These are phyloP conservation scores for Rostratula benghalensis DNA, from an alignment of 2,113 vertebrate species.

Conservation along the genomic window DNA sequence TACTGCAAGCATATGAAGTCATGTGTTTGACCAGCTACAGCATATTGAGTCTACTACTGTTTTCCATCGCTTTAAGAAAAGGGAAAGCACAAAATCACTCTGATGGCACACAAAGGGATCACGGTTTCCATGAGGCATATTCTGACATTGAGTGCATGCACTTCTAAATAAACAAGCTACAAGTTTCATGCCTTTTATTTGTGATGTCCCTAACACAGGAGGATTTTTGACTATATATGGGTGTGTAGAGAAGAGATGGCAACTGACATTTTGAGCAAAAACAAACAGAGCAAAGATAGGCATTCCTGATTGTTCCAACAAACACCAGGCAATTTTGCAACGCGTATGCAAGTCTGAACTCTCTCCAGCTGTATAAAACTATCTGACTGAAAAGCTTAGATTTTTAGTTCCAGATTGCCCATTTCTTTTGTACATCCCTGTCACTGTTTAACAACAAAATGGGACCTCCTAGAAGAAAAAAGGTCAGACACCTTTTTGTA, in stretches of 20 bases:
- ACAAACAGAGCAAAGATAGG: conserved; percentile 45
- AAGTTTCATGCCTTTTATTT: conserved; percentile 12
- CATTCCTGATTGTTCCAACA: conserved; percentile 12
- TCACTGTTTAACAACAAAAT: background rate
- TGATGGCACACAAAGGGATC: background rate
- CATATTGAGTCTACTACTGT: background rate
- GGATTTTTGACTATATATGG: conserved; percentile 60
- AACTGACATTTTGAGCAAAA: conserved; percentile 13
- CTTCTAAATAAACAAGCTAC: background rate
- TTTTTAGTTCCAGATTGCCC: background rate
- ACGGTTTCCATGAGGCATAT: background rate
- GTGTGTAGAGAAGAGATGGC: background rate
- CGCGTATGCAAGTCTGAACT: background rate
- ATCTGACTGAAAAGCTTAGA: background rate
- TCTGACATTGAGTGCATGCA: background rate
- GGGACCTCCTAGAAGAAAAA: background rate
- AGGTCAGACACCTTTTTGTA: background rate
- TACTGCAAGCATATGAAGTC: background rate
- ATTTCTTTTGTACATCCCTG: background rate
- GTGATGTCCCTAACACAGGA: background rate
- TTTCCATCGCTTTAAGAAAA: background rate
- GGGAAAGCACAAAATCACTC: background rate
- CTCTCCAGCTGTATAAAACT: background rate
- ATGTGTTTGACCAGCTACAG: background rate
- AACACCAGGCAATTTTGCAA: conserved; percentile 35